phyloP scores from a whole-genome alignment of 1,140 invertebrate species.

The Branchinecta lindahli region DNA sequence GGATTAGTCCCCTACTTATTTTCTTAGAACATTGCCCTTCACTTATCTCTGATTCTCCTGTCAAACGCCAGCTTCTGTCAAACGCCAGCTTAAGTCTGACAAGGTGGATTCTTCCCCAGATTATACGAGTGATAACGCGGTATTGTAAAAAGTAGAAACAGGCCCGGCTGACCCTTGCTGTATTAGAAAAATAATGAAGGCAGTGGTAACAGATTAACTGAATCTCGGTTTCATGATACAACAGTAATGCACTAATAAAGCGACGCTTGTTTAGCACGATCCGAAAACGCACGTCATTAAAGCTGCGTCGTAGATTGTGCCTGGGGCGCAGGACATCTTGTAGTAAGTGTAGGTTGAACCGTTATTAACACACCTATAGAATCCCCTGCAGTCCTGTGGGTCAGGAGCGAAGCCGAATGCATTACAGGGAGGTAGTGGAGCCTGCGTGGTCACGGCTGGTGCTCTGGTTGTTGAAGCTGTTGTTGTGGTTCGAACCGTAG shows the following conservation, averaged over 20 bases:
- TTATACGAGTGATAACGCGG: no score
- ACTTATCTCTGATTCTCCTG: no score
- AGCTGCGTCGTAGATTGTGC: neutral
- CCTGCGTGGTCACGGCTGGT: neutral
- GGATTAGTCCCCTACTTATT: no score
- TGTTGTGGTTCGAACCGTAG: neutral
- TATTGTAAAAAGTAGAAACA: no score
- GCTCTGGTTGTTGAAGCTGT: neutral
- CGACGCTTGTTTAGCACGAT: neutral
- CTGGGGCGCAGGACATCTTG: neutral
- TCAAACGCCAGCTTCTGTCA: no score
- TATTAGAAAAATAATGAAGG: no score
- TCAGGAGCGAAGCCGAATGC: constrained; percentile 25
- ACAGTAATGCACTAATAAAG: neutral
- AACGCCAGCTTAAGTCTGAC: no score
- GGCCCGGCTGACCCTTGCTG: no score
- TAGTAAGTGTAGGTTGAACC: neutral
- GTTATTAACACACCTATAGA: constrained; percentile 24
- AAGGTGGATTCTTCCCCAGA: no score
- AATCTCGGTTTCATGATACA: no score
- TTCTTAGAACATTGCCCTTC: no score
- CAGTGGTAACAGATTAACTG: no score
- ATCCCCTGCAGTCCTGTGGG: constrained; percentile 23
- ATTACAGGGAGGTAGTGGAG: neutral
- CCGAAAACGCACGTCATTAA: neutral